These are phyloP conservation scores for Cenopis cana DNA, from an alignment of 2,888 invertebrate genomes.

Conservation along the genomic window DNA sequence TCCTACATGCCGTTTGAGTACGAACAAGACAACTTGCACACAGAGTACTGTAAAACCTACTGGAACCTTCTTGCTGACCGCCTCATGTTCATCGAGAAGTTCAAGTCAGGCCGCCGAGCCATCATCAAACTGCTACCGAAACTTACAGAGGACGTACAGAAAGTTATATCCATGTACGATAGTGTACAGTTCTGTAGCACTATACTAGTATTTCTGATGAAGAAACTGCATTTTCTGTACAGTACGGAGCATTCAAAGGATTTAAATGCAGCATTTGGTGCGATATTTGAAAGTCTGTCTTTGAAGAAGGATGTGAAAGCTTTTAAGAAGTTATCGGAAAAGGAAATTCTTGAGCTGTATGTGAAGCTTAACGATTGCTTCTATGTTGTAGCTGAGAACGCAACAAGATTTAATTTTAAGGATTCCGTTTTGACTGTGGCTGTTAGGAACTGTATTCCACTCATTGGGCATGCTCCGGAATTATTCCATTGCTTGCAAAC, in stretches of 20 bases:
- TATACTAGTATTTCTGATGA: constrained; percentile 63
- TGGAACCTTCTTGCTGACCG: constrained; percentile 73
- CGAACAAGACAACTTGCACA: constrained; percentile 57
- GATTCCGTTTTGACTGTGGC: constrained; percentile 53
- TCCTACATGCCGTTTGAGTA: constrained; percentile 73
- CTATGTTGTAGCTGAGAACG: constrained; percentile 67
- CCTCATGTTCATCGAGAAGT: constrained; percentile 65
- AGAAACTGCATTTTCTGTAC: constrained; percentile 67
- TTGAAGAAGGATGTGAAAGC: constrained; percentile 56
- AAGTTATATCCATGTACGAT: constrained; percentile 66
- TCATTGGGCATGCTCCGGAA: constrained; percentile 62
- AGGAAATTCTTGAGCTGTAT: constrained; percentile 62
- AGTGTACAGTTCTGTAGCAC: constrained; percentile 63
- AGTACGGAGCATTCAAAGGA: constrained; percentile 56
- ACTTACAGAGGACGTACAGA: constrained; percentile 63
- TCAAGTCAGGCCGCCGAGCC: constrained; percentile 57
- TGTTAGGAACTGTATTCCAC: constrained; percentile 53
- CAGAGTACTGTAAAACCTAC: constrained; percentile 71
- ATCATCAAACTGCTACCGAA: constrained; percentile 67
- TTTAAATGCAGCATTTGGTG: constrained; percentile 55
- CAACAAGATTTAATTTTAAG: constrained; percentile 59
- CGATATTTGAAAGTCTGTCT: constrained; percentile 62
- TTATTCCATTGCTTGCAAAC: constrained; percentile 69
- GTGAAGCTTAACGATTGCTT: constrained; percentile 69
- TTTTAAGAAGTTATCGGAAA: constrained; percentile 59